Base-by-base conservation (phyloP, 2,113 vertebrate species). In the Catharus minimus region DNA sequence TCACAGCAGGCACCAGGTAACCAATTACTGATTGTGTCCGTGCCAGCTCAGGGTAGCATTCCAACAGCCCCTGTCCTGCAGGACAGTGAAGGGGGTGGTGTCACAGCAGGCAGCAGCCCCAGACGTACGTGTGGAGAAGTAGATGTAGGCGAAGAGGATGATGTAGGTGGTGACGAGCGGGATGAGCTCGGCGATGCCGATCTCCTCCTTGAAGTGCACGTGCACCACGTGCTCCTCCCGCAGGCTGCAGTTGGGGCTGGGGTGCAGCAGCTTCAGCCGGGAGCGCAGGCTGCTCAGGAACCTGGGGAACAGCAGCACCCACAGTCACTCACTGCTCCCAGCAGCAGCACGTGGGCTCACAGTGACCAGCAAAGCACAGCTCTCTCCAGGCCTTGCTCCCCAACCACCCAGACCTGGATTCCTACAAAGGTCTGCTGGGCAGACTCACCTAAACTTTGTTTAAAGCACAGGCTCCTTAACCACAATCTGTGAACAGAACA, bases 141-240 rank as follows among this genome's bases (percentile, higher is more conserved):
- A 99, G 98, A 99, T 99, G 97, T 99, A 99, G 82, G 99, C 99
- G 1, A 99, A 99, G 41, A 99, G 98, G 91, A 99, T 99, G 96
- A 99, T 98, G 97, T 99, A 99, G 57, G 99, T 99, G 96, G 99
- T 99, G 97, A 99, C 99, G 1, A 99, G 98, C 20, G 99, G 99
- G 82, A 99, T 98, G 65, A 99, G 98, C 93, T 99, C 99, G 0
- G 99, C 98, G 0, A 99, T 94, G 87, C 99, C 99, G 2, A 99
- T 99, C 97, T 99, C 99, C 81, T 99, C 99, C 94, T 99, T 99
- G 97, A 99, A 99, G 97, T 99, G 99, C 72, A 99, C 98, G 0
- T 99, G 99, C 2, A 99, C 97, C 93, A 99, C 98, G 96, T 96
- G 98, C 86, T 99, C 98, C 15, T 99, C 98, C 13, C 97, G 98